A percentile compares a stretch with the other conserved stretches of the same genome.
Conservation (phyloP, 2,113 vertebrate genomes). For the Haliaeetus leucogaster region DNA sequence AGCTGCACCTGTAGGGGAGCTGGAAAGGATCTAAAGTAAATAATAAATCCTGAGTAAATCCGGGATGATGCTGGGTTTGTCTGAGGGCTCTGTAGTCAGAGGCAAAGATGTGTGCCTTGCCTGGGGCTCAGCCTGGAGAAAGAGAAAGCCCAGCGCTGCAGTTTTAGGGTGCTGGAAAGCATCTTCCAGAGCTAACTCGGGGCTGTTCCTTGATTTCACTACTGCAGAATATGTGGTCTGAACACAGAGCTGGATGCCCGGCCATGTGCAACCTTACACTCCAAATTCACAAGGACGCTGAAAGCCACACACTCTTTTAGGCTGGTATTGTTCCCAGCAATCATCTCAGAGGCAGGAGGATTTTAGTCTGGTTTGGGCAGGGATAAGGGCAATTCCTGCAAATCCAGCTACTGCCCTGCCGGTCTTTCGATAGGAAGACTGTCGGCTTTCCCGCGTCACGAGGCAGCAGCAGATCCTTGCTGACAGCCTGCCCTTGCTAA, state of each 20-base stretch:
- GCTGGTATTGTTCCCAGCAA: background rate
- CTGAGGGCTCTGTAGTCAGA: background rate
- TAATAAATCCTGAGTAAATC: background rate
- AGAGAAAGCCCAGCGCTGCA: background rate
- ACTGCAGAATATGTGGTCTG: background rate
- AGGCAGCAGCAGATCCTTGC: background rate
- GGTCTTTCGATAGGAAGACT: fast-evolving
- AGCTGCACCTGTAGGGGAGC: background rate
- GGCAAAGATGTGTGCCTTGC: background rate
- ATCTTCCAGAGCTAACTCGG: background rate
- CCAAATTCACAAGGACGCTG: background rate
- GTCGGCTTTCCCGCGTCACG: fast-evolving
- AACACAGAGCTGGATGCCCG: background rate
- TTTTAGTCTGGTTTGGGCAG: background rate
- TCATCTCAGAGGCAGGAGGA: background rate
- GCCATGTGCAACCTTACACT: background rate
- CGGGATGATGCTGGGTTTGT: background rate
- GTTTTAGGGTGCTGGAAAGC: background rate
- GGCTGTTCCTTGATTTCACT: background rate
- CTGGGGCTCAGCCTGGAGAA: background rate
- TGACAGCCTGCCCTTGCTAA: background rate
- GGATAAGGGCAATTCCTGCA: background rate
- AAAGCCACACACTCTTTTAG: background rate
- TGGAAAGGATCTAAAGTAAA: background rate
- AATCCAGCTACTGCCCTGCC: background rate